These are phyloP conservation scores for Hyphantria cunea DNA, from an alignment of 1,140 invertebrate species.

Conservation along the genomic window DNA sequence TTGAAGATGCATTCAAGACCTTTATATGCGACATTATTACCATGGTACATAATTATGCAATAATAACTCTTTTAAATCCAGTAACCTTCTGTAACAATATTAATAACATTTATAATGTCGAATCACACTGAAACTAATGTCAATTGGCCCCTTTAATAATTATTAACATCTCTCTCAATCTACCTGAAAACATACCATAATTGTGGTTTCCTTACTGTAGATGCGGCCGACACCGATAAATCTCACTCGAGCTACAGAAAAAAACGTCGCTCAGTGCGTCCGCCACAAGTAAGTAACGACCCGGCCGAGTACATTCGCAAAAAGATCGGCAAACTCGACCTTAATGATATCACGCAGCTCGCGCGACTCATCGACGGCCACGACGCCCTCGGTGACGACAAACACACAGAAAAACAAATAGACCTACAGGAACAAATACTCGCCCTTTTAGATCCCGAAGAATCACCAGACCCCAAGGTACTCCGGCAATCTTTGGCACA, in stretches of 20 bases:
- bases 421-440: conserved; percentile 67
- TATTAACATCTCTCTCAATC: no score
- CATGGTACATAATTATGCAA: no score
- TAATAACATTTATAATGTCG: no score
- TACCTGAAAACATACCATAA: no score
- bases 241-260: conserved; percentile 63
- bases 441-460: conserved; percentile 62
- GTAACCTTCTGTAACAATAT: no score
- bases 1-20: no score
- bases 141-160: no score
- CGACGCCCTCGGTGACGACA: conserved; percentile 44
- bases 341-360: conserved; percentile 66
- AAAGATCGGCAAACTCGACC: conserved; percentile 66
- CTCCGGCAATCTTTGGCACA: conserved; percentile 56
- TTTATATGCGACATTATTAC: no score
- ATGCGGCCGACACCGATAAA: conserved; percentile 63
- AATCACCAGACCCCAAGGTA: conserved; percentile 57
- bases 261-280: conserved; percentile 58
- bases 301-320: conserved; percentile 64
- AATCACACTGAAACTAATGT: no score
- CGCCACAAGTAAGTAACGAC: conserved; percentile 75
- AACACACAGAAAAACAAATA: conserved; percentile 53
- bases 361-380: conserved; percentile 64
- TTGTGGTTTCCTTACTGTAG: conserved; percentile 28
- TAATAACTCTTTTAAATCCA: no score